Evolutionary conservation across 2,888 invertebrate genomes (phyloP).

Genomic region (Ischnus inquisitorius): DNA sequence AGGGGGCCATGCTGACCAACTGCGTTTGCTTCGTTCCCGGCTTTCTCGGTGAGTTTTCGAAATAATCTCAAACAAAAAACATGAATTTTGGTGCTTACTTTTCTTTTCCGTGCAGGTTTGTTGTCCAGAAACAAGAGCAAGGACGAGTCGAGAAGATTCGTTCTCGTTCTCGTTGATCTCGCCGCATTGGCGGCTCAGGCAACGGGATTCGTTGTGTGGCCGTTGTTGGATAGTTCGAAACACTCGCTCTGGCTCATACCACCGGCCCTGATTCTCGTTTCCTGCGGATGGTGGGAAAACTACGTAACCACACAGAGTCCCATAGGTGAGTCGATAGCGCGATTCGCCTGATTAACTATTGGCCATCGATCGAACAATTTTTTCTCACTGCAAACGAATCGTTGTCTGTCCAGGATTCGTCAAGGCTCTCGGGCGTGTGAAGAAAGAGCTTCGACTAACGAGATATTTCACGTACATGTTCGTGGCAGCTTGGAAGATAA

Average conservation of each 20-base stretch:
- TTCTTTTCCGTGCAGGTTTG: constrained; percentile 87
- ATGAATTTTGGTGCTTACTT: background rate
- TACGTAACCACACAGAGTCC: constrained; percentile 95
- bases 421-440: constrained; percentile 91
- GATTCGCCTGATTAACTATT: background rate
- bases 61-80: background rate
- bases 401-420: constrained; percentile 87
- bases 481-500: constrained; percentile 96
- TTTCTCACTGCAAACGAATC: constrained; percentile 60
- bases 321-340: constrained; percentile 87
- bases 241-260: constrained; percentile 95
- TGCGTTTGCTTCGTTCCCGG: constrained; percentile 97
- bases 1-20: constrained; percentile 98
- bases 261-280: constrained; percentile 93
- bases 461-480: constrained; percentile 96
- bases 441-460: constrained; percentile 92
- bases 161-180: constrained; percentile 93
- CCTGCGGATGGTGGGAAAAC: constrained; percentile 99
- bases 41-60: constrained; percentile 86
- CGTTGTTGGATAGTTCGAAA: constrained; percentile 90
- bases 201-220: constrained; percentile 97
- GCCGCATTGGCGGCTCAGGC: constrained; percentile 95
- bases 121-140: constrained; percentile 92
- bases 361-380: constrained; percentile 25
- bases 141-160: constrained; percentile 90